Percentiles rank a stretch among this genome's conserved stretches.
These are phyloP conservation scores for Malurus cyaneus DNA, from an alignment of 2,113 vertebrate species.

Conservation along the genomic window DNA sequence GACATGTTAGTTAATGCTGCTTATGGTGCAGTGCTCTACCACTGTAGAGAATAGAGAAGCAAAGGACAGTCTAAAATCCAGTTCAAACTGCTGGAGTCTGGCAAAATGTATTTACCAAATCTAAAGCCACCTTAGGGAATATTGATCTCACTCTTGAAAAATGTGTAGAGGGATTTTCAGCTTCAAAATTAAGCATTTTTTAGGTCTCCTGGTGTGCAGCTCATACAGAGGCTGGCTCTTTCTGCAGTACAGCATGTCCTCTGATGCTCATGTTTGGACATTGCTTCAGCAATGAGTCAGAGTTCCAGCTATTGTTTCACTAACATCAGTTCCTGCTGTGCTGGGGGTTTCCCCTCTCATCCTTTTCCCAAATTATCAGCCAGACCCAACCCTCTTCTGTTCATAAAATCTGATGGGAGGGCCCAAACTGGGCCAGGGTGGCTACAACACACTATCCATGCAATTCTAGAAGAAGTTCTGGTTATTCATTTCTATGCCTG, in stretches of 20 bases:
- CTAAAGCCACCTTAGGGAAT: neutral
- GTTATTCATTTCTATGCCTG: neutral
- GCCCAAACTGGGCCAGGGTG: neutral
- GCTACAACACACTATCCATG: neutral
- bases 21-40: neutral
- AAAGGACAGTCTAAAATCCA: neutral
- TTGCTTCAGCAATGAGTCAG: constrained; percentile 38
- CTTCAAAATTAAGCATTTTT: neutral
- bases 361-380: constrained; percentile 19
- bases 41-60: neutral
- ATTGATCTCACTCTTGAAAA: neutral
- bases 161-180: neutral
- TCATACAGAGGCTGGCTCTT: neutral
- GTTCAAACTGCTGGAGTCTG: neutral
- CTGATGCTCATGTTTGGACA: constrained; percentile 11
- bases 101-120: neutral
- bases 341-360: constrained; percentile 41
- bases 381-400: neutral
- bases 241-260: constrained; percentile 31
- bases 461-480: neutral
- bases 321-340: neutral
- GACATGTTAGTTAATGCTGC: neutral
- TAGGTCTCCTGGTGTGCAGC: neutral
- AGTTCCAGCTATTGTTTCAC: constrained; percentile 59
- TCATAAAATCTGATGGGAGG: neutral